Conservation (phyloP, 1,140 invertebrate species). For the Aphaenogaster ashmeadi region DNA sequence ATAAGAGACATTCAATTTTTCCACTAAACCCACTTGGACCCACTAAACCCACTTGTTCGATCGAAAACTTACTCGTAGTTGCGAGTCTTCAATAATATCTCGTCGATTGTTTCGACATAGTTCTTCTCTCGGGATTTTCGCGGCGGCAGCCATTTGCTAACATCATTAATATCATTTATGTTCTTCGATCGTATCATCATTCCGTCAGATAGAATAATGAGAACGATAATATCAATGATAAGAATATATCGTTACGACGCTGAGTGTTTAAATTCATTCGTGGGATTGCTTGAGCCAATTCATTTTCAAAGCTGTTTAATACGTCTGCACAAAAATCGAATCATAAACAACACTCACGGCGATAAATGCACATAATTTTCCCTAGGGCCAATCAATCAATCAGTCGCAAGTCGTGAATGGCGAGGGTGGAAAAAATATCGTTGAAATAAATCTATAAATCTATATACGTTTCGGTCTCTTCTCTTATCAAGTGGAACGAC, state of each 20-base stretch:
- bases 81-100: background rate
- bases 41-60: background rate
- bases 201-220: background rate
- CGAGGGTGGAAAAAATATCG: constrained; percentile 28
- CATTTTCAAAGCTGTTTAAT: constrained; percentile 25
- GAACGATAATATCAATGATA: constrained; percentile 26
- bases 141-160: constrained; percentile 27
- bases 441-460: constrained; percentile 58
- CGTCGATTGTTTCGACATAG: background rate
- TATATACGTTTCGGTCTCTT: constrained; percentile 18
- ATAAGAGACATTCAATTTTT: background rate
- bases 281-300: constrained; percentile 10
- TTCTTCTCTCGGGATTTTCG: constrained; percentile 39
- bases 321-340: constrained; percentile 5
- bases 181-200: constrained; percentile 23
- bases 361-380: constrained; percentile 50
- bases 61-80: background rate
- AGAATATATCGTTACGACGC: background rate
- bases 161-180: constrained; percentile 57
- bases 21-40: background rate
- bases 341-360: constrained; percentile 26
- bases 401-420: constrained; percentile 32
- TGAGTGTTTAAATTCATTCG: constrained; percentile 2
- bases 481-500: constrained; percentile 44
- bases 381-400: constrained; percentile 42